Evolutionary conservation across 2,113 vertebrate species (phyloP), one percentile per base, ranked within the genome.

Genomic region (Mustela lutreola): DNA sequence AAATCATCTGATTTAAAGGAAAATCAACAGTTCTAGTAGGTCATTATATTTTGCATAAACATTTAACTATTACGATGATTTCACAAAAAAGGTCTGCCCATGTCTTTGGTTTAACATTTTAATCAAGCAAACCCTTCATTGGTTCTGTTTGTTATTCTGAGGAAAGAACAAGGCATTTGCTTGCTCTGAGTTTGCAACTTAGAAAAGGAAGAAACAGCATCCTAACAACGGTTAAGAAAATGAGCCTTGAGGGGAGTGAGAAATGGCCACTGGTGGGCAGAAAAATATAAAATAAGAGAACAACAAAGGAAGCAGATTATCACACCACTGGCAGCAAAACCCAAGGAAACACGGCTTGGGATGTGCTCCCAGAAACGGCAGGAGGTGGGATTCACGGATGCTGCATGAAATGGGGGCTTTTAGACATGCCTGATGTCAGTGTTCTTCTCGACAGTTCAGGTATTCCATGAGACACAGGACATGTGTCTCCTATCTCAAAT

Each of bases 271-370:
- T 9, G 5, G 11, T 31, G 1, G 24, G 24, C 62, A 75, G 70
- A 28, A 62, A 89, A 63, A 14, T 21, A 24, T 67, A 9, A 39
- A 65, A 2, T 16, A 26, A 80, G 42, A 83, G 33, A 95, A 73
- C 26, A 11, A 12, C 18, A 16, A 36, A 94, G 31, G 45, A 31
- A 31, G 19, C 9, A 50, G 2, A 16, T 1, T 65, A 65, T 12
- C 15, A 36, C 70, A 73, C 1, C 15, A 2, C 5, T 33, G 50
- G 58, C 0, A 5, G 0, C 0, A 2, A 91, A 65, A 50, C 19
- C 8, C 45, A 82, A 36, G 26, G 39, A n/a, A n/a, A 56, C 0
- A 2, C 21, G 33, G 28, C 4, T 42, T 45, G 36, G 39, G 6
- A 39, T 67, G 24, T 50, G 36, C 15, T 73, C 53, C 21, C 15